phyloP scores from a whole-genome alignment of 2,797 vertebrate genomes.

The Carcharodon carcharias region DNA sequence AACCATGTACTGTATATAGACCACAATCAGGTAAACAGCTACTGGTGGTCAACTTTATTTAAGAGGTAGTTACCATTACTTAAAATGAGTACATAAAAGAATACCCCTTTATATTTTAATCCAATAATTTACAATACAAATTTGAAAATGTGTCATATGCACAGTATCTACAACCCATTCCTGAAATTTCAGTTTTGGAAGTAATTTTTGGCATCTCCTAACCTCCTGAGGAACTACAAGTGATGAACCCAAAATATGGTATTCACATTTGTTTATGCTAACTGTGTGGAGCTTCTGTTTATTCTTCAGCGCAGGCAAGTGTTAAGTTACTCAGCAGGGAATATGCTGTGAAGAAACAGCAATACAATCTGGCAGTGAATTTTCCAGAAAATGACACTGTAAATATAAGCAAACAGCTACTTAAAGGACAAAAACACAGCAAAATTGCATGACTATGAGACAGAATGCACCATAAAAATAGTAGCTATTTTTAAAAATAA shows the following conservation, averaged over 20 bases:
- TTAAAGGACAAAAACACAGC: conserved; percentile 2
- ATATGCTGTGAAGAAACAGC: conserved; percentile 26
- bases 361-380: conserved; percentile 36
- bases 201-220: conserved; percentile 35
- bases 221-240: conserved; percentile 34
- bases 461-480: conserved; percentile 32
- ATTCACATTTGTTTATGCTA: conserved; percentile 32
- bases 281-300: conserved; percentile 30
- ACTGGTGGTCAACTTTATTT: conserved; percentile 78
- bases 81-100: conserved; percentile 69
- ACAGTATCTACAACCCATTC: conserved; percentile 70
- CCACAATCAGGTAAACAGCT: conserved; percentile 73
- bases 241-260: conserved; percentile 27
- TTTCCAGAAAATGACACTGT: conserved; percentile 11
- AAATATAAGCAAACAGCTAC: conserved; percentile 27
- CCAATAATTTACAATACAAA: conserved; percentile 87
- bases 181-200: conserved; percentile 51
- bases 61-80: conserved; percentile 97
- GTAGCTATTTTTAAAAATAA: conserved; percentile 32
- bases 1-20: conserved; percentile 46
- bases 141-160: conserved; percentile 73
- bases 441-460: not conserved
- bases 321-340: conserved; percentile 34
- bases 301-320: conserved; percentile 28
- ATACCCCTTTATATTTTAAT: conserved; percentile 77